Percentiles rank a stretch among this genome's conserved stretches.
Evolutionary conservation across 2,888 invertebrate species (phyloP).

Genomic region (Rotaria sp.): DNA sequence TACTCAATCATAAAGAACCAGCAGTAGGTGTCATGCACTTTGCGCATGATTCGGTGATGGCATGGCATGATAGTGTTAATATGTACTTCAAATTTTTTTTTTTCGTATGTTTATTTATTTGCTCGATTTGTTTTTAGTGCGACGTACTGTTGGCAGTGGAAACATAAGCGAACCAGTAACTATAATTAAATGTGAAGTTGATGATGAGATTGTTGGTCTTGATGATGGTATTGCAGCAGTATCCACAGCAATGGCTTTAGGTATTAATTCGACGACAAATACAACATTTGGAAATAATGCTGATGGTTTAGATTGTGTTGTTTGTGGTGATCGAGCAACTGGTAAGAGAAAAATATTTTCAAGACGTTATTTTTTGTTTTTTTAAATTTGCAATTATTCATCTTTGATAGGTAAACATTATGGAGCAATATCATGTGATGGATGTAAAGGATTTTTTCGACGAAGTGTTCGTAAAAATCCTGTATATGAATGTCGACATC

Average conservation of each 20-base stretch:
- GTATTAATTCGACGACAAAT: background rate
- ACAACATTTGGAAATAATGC: background rate
- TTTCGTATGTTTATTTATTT: background rate
- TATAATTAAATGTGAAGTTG: background rate
- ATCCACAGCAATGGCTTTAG: background rate
- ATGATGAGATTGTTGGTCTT: background rate
- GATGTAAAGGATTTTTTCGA: constrained; percentile 72
- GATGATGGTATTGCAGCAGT: background rate
- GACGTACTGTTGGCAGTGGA: background rate
- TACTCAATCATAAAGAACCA: background rate
- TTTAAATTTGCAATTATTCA: too few species aligned
- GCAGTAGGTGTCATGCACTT: background rate
- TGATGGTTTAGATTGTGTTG: background rate
- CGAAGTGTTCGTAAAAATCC: constrained; percentile 73
- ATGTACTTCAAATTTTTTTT: background rate
- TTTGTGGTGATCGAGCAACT: constrained; percentile 14
- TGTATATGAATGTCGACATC: constrained; percentile 85
- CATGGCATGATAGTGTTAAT: background rate
- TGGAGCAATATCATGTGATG: constrained; percentile 86
- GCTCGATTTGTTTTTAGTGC: background rate
- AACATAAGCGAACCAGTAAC: background rate
- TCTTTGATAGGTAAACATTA: constrained; percentile 67
- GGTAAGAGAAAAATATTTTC: background rate
- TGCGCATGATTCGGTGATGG: background rate
- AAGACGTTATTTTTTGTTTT: too few species aligned